phyloP scores from a whole-genome alignment of 2,797 vertebrate genomes.

The Phalanger gymnotis region DNA sequence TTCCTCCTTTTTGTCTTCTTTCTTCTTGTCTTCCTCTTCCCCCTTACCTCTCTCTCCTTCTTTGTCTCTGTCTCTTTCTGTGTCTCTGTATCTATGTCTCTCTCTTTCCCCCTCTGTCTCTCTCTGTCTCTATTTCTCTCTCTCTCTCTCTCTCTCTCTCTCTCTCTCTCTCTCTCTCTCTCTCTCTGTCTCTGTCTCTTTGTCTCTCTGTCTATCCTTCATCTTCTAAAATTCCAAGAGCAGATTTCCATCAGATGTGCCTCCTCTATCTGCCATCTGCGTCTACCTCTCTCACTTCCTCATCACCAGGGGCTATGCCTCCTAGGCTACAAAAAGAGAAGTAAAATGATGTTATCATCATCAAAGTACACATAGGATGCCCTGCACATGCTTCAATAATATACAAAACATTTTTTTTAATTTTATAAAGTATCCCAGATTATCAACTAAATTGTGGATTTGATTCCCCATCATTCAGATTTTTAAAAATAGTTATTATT shows the following conservation, averaged over 20 bases:
- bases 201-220: not conserved
- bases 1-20: not conserved
- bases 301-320: not conserved
- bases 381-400: not conserved
- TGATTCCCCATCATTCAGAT: not conserved
- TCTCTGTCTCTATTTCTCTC: too few relatives aligned
- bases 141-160: too few relatives aligned
- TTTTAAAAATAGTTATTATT: not conserved
- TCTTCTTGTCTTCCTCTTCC: not conserved
- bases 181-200: too few relatives aligned
- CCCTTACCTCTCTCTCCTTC: not conserved
- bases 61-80: not conserved
- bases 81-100: not conserved
- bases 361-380: not conserved
- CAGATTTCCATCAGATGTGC: not conserved
- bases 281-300: not conserved
- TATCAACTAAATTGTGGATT: not conserved
- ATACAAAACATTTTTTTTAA: not conserved
- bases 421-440: not conserved
- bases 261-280: not conserved
- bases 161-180: too few relatives aligned
- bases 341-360: not conserved
- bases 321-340: not conserved
- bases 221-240: not conserved
- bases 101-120: not conserved